A percentile compares a stretch with the other conserved stretches of the same genome.
These are phyloP conservation scores for Rambutsinella grinnellia DNA, from an alignment of 2,888 invertebrate genomes.

Conservation along the genomic window DNA sequence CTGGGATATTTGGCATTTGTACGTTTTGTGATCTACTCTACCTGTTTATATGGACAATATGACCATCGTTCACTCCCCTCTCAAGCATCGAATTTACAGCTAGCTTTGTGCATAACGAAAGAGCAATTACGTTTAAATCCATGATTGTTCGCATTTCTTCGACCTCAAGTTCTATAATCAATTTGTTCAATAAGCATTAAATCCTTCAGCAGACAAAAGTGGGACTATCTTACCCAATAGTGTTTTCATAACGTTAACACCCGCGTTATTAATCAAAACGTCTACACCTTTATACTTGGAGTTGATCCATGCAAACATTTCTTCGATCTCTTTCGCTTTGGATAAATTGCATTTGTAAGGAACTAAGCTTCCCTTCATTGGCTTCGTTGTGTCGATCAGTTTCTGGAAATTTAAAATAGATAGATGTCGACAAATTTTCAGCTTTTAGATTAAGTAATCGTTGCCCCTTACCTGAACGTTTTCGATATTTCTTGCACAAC, in stretches of 20 bases:
- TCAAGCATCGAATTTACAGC: slow-evolving; percentile 51
- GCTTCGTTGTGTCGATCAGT: not conserved
- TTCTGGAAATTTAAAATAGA: slow-evolving; percentile 6
- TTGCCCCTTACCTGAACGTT: slow-evolving; percentile 54
- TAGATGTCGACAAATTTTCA: no score
- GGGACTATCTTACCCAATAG: slow-evolving; percentile 43
- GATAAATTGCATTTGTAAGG: slow-evolving; percentile 59
- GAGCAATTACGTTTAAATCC: slow-evolving; percentile 50
- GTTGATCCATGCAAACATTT: slow-evolving; percentile 58
- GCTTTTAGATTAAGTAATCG: no score
- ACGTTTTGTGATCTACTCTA: not conserved
- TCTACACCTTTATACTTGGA: slow-evolving; percentile 56
- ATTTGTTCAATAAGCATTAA: no score
- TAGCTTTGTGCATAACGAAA: slow-evolving; percentile 42
- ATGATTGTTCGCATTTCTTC: slow-evolving; percentile 52
- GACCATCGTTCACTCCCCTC: slow-evolving; percentile 45
- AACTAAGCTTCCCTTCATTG: slow-evolving; percentile 26
- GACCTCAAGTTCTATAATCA: slow-evolving; percentile 47
- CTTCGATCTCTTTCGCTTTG: slow-evolving; percentile 49
- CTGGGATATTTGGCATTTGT: not conserved
- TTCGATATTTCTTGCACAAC: slow-evolving; percentile 52
- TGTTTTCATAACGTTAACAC: slow-evolving; percentile 36
- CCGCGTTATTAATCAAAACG: slow-evolving; percentile 60
- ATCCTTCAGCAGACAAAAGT: not conserved
- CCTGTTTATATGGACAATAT: slow-evolving; percentile 56